Evolutionary conservation across 2,797 vertebrate species (phyloP).

Genomic region (Darevskia mixta): DNA sequence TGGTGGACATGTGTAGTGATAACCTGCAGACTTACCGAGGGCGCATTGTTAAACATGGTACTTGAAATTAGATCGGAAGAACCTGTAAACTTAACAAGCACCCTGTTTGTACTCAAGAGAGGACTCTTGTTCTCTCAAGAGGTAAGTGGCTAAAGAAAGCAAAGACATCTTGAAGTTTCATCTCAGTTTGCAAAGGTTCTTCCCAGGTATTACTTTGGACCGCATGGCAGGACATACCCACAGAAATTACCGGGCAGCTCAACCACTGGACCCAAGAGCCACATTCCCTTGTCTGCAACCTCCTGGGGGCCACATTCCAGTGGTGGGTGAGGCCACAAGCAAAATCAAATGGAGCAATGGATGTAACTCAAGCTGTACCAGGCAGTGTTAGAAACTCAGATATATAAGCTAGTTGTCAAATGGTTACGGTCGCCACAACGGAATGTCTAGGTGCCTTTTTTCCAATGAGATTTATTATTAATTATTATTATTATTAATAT

Average conservation of each 20-base stretch:
- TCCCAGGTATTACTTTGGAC: neutral
- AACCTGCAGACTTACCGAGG: constrained; percentile 8
- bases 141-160: neutral
- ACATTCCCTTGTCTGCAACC: too few species aligned
- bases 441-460: too few species aligned
- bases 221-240: neutral
- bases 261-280: neutral
- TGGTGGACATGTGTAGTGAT: neutral
- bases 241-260: neutral
- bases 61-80: constrained; percentile 24
- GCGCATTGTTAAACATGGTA: constrained; percentile 27
- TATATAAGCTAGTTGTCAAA: too few species aligned
- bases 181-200: accelerated
- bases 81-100: constrained; percentile 28
- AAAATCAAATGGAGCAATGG: too few species aligned
- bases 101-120: neutral
- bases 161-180: neutral
- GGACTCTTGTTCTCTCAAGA: neutral
- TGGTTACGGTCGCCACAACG: too few species aligned
- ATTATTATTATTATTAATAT: too few species aligned
- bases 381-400: too few species aligned
- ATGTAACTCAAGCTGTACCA: too few species aligned
- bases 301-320: too few species aligned
- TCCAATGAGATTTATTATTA: too few species aligned
- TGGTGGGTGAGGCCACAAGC: too few species aligned